Evolutionary conservation across 2,888 invertebrate genomes (phyloP), one percentile per base, ranked within the genome.

Genomic region (Chloroclystis v-ata): DNA sequence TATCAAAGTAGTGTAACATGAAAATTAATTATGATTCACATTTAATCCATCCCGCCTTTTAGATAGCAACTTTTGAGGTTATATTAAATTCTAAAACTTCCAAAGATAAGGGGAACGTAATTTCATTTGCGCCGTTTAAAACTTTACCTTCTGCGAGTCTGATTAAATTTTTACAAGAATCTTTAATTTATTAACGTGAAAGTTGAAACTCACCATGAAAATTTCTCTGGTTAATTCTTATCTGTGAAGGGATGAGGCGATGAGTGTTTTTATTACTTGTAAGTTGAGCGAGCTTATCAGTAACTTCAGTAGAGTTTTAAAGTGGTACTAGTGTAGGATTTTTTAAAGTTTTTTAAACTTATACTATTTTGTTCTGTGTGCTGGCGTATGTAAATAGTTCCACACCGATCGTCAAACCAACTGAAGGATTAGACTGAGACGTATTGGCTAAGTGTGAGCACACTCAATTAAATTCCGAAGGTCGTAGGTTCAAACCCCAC

Each of bases 81-180:
- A 73, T 79, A 80, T 79, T 78, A 78, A 80, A 80, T 78, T 59
- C 65, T 61, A 58, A 67, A 73, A 80, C 76, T 63, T 78, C 76
- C 57, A 20, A 54, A 75, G 77, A 78, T 78, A 78, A 77, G 73
- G 64, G 60, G 63, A 58, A 63, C 70, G 72, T 78, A 79, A 78
- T 79, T 79, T 75, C 71, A 79, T 79, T 78, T 78, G 68, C 75
- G 67, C 67, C 75, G 65, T 76, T 77, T 71, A 69, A 72, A 78
- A 77, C 67, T 78, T 75, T 59, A 65, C 63, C 70, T 66, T 69
- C 56, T 53, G 52, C 43, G 54, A 63, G 67, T 64, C 65, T 72
- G 68, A 75, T 75, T 75, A 75, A 77, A 73, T 78, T 77, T 77
- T 75, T 75, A 72, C 65, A 69, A 67, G 73, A 76, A 74, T 69